A percentile compares a stretch with the other conserved stretches of the same genome.
These are phyloP conservation scores for Harmothoe impar DNA, from an alignment of 2,888 invertebrate species.

Conservation along the genomic window DNA sequence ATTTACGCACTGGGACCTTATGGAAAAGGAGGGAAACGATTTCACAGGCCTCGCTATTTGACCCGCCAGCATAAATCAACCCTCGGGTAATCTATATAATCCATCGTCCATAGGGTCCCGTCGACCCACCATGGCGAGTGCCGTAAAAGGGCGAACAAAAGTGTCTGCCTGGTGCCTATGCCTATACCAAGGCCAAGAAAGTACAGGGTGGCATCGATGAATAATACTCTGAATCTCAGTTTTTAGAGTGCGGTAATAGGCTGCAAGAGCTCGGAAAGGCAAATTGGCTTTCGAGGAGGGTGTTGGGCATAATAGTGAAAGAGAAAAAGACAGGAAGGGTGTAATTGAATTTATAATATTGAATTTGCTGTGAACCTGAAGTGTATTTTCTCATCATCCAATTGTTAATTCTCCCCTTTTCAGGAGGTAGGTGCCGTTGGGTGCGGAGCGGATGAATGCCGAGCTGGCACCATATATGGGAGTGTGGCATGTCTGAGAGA, in stretches of 20 bases:
- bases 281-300: background rate
- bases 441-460: background rate
- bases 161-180: background rate
- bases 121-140: background rate
- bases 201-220: background rate
- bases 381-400: conserved; percentile 9
- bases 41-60: conserved; percentile 41
- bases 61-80: conserved; percentile 45
- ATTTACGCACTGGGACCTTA: conserved; percentile 32
- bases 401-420: conserved; percentile 9
- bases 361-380: background rate
- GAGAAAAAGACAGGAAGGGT: background rate
- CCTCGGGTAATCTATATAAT: conserved; percentile 36
- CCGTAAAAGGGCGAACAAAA: conserved; percentile 3
- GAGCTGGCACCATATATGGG: background rate
- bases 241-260: background rate
- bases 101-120: conserved; percentile 3
- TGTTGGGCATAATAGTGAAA: background rate
- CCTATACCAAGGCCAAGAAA: background rate
- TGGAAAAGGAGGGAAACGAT: conserved; percentile 51
- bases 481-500: conserved; percentile 31
- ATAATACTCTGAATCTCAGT: background rate
- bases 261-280: background rate
- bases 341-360: conserved; percentile 28
- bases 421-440: background rate